Conservation (phyloP, 53 echinoderm and acorn worm species). For the Antedon mediterranea region DNA sequence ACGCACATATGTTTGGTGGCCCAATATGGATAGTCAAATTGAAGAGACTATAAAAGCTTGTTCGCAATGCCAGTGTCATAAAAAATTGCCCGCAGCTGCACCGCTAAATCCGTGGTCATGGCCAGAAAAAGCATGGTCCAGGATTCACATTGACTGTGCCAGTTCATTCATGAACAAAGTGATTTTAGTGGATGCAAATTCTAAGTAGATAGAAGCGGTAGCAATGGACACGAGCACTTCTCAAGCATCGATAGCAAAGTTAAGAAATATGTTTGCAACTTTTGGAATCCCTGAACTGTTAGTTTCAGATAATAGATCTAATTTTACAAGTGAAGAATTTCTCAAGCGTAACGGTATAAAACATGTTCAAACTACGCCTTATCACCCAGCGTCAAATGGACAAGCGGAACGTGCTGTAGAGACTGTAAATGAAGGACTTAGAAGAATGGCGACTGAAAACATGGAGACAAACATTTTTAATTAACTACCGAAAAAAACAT, state of each 20-base stretch:
- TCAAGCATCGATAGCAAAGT: too few relatives aligned
- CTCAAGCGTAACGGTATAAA: constrained; percentile 12
- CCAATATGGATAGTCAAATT: constrained; percentile 15
- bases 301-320: constrained; percentile 24
- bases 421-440: constrained; percentile 15
- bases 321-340: constrained; percentile 21
- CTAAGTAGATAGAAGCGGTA: constrained; percentile 27
- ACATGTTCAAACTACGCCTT: background rate
- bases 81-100: constrained; percentile 8
- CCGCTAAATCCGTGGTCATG: constrained; percentile 27
- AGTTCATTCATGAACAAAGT: constrained; percentile 11
- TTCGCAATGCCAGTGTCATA: constrained; percentile 1
- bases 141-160: constrained; percentile 30
- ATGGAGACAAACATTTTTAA: constrained; percentile 19
- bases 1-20: constrained; percentile 28
- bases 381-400: constrained; percentile 5
- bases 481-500: constrained; percentile 28
- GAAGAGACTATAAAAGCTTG: constrained; percentile 10
- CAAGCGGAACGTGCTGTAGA: constrained; percentile 26
- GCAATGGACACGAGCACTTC: constrained; percentile 22
- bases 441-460: constrained; percentile 8
- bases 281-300: constrained; percentile 18
- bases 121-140: too few relatives aligned
- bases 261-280: constrained; percentile 13
- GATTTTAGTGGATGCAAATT: constrained; percentile 26